phyloP scores from a whole-genome alignment of 2,113 vertebrate genomes.

The Antechinus flavipes region DNA sequence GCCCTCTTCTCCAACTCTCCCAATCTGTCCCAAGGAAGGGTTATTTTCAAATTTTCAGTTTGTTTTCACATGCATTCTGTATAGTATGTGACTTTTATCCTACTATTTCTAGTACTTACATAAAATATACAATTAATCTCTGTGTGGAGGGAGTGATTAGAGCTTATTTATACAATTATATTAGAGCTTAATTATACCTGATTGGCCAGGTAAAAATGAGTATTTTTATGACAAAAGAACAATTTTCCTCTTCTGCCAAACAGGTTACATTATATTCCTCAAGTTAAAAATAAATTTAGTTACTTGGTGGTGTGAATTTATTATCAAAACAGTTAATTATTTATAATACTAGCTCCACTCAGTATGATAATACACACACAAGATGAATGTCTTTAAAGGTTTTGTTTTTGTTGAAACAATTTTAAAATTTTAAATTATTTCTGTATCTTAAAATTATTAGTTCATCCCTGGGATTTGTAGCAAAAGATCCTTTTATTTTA shows the following conservation, averaged over 20 bases:
- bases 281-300: constrained; percentile 18
- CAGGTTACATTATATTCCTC: background rate
- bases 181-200: background rate
- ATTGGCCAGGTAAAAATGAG: constrained; percentile 33
- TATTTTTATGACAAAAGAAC: constrained; percentile 23
- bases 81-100: background rate
- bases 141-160: constrained; percentile 3
- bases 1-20: background rate
- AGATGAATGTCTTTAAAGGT: background rate
- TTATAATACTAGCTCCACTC: background rate
- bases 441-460: background rate
- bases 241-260: background rate
- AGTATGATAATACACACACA: background rate
- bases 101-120: background rate
- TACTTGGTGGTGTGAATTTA: constrained; percentile 39
- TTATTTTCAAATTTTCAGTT: constrained; percentile 5
- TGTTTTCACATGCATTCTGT: background rate
- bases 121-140: constrained; percentile 26
- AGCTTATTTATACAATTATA: background rate
- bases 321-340: constrained; percentile 13
- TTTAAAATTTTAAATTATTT: background rate
- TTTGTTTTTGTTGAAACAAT: background rate
- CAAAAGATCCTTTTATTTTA: constrained; percentile 1
- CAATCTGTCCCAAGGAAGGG: background rate
- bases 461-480: background rate